Evolutionary conservation across 2,888 invertebrate genomes (phyloP).

Genomic region (Sussaba pulchella): DNA sequence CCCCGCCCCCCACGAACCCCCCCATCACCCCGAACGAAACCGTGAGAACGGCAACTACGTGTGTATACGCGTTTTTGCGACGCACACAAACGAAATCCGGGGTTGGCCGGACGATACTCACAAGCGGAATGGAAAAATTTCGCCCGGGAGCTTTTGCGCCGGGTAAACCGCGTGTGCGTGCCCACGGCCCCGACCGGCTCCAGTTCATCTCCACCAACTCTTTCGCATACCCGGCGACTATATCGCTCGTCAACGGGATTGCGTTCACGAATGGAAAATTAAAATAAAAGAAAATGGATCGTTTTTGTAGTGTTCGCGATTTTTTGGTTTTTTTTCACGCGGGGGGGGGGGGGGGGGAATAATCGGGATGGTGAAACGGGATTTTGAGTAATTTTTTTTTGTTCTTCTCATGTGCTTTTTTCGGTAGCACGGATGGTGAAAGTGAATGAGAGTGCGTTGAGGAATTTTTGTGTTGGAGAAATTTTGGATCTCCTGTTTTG

Average conservation of each 20-base stretch:
- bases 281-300: constrained; percentile 24
- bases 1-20: no score
- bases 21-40: no score
- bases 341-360: no score
- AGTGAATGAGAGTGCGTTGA: not conserved
- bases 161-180: no score
- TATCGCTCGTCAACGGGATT: not conserved
- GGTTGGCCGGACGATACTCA: constrained; percentile 27
- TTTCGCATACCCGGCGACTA: constrained; percentile 28
- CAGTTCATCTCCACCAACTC: constrained; percentile 44
- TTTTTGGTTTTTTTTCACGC: not conserved
- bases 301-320: constrained; percentile 21
- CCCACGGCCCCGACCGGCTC: not conserved
- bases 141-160: no score
- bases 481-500: no score
- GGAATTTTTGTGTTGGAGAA: not conserved
- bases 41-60: not conserved
- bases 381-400: not conserved
- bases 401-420: no score
- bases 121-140: constrained; percentile 48
- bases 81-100: constrained; percentile 15
- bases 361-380: not conserved
- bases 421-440: no score
- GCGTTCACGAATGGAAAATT: not conserved
- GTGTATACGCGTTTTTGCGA: constrained; percentile 26